These are phyloP conservation scores for Heliconius charithonia DNA, from an alignment of 2,888 invertebrate genomes.

Conservation along the genomic window DNA sequence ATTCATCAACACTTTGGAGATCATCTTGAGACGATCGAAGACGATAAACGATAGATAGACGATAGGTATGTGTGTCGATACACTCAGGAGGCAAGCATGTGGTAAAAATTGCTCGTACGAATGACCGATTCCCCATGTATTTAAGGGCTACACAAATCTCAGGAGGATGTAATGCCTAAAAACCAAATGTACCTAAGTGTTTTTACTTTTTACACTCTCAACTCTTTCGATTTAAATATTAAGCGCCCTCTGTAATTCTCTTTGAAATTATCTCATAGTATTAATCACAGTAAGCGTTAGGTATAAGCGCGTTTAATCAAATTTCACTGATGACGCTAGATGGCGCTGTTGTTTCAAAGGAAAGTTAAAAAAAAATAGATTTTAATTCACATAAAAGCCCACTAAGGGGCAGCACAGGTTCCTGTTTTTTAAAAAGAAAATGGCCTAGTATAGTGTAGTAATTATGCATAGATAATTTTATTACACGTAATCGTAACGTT, in stretches of 20 bases:
- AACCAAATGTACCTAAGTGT: too few species aligned
- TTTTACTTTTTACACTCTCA: neutral
- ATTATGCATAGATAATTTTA: too few species aligned
- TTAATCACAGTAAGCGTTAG: neutral
- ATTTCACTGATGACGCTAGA: neutral
- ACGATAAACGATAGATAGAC: too few species aligned
- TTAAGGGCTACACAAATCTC: too few species aligned
- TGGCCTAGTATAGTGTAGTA: neutral
- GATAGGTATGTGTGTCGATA: too few species aligned
- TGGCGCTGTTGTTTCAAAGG: neutral
- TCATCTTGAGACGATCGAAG: too few species aligned
- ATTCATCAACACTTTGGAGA: too few species aligned
- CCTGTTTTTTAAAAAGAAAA: neutral
- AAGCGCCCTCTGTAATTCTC: constrained; percentile 1
- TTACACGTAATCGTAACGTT: too few species aligned
- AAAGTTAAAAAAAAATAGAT: neutral
- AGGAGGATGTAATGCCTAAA: too few species aligned
- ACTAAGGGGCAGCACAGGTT: neutral
- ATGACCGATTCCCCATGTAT: too few species aligned
- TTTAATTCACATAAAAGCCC: neutral
- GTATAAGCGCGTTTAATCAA: neutral
- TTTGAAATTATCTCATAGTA: neutral
- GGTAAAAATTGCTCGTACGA: too few species aligned
- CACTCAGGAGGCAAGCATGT: too few species aligned
- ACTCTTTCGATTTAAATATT: neutral